Percentiles rank a stretch among this genome's conserved stretches.
These are phyloP conservation scores for Xestia c-nigrum DNA, from an alignment of 2,888 invertebrate species.

Conservation along the genomic window DNA sequence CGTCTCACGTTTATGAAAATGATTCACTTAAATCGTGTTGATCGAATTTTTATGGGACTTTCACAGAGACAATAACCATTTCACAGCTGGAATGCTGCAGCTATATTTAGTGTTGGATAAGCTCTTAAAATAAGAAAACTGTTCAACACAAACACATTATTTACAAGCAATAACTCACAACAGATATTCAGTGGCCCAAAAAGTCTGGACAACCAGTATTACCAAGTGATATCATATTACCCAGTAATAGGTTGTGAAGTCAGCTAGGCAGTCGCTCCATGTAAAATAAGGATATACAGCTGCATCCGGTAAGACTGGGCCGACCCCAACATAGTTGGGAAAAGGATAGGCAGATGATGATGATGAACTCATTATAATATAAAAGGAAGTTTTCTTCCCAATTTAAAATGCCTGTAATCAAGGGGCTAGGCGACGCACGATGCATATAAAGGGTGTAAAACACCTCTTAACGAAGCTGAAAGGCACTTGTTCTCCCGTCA, in stretches of 20 bases:
- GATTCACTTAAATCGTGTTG: slow-evolving; percentile 1
- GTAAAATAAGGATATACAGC: no score
- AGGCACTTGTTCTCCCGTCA: no score
- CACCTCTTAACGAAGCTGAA: no score
- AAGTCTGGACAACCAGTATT: no score
- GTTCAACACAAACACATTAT: neutral
- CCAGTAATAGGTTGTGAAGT: no score
- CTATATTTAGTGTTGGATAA: neutral
- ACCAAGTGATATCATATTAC: no score
- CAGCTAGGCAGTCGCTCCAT: no score
- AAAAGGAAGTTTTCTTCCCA: neutral
- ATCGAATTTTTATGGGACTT: slow-evolving; percentile 27
- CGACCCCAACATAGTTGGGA: no score
- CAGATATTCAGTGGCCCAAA: no score
- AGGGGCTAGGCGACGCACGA: neutral
- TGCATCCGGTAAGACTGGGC: no score
- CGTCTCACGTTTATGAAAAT: slow-evolving; percentile 3
- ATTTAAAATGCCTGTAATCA: neutral
- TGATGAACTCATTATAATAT: neutral
- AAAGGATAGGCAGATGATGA: no score
- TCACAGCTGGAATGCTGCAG: slow-evolving; percentile 9
- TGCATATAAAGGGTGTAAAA: neutral
- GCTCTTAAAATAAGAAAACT: neutral
- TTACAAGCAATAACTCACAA: neutral
- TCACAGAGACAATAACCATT: slow-evolving; percentile 1